These are phyloP conservation scores for Arnoldichthys spilopterus DNA, from an alignment of 2,797 vertebrate genomes.

Conservation along the genomic window DNA sequence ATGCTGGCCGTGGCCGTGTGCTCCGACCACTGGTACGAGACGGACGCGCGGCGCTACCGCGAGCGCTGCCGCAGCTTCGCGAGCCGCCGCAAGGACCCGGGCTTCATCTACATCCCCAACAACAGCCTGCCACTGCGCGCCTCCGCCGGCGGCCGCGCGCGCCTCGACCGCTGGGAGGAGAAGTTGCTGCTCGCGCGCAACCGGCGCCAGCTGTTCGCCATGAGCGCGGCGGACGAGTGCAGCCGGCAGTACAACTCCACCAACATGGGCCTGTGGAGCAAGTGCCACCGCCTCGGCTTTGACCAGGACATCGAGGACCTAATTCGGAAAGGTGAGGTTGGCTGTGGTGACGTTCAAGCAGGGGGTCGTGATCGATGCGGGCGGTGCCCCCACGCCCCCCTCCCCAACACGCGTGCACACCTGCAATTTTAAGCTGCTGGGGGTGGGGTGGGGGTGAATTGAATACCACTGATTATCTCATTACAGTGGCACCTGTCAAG, in stretches of 20 bases:
- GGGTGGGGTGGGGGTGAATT: no score
- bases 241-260: slow-evolving; percentile 96
- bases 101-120: slow-evolving; percentile 98
- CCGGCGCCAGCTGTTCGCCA: slow-evolving; percentile 94
- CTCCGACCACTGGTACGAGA: slow-evolving; percentile 99
- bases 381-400: no score
- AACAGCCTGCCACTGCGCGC: slow-evolving; percentile 97
- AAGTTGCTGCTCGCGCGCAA: slow-evolving; percentile 90
- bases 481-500: no score
- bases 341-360: not conserved
- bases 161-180: slow-evolving; percentile 89
- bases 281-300: slow-evolving; percentile 91
- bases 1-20: slow-evolving; percentile 98
- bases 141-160: slow-evolving; percentile 76
- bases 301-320: slow-evolving; percentile 92
- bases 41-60: slow-evolving; percentile 94
- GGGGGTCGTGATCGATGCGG: no score
- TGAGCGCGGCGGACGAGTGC: slow-evolving; percentile 95
- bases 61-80: slow-evolving; percentile 96
- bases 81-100: slow-evolving; percentile 93
- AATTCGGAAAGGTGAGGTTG: slow-evolving; percentile 90
- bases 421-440: no score
- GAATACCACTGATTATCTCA: no score
- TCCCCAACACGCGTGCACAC: no score
- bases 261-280: slow-evolving; percentile 98